Evolutionary conservation across 2,888 invertebrate species (phyloP).

Genomic region (Dromius quadrimaculatus): DNA sequence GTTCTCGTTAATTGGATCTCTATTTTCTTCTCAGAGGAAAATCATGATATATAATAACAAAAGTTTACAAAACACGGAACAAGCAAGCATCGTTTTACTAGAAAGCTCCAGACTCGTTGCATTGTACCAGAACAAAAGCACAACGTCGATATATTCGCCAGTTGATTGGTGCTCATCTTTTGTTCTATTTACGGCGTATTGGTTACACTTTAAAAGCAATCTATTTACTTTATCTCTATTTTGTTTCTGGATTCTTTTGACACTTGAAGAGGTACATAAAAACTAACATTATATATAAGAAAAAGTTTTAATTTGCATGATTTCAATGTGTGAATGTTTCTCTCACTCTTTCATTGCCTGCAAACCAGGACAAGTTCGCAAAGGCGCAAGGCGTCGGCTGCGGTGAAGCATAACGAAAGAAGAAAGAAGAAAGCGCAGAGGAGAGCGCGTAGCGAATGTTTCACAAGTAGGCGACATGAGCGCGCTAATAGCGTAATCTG

Average conservation of each 20-base stretch:
- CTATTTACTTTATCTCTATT: conserved; percentile 10
- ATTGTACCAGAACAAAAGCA: conserved; percentile 46
- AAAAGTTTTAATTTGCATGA: too few relatives aligned
- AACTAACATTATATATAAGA: too few relatives aligned
- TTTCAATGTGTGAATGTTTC: too few relatives aligned
- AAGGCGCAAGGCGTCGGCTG: conserved; percentile 47
- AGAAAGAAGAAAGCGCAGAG: conserved; percentile 57
- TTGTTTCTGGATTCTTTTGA: too few relatives aligned
- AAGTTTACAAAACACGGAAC: conserved; percentile 49
- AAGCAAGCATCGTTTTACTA: conserved; percentile 48
- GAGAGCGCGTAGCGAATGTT: conserved; percentile 15
- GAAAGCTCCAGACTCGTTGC: conserved; percentile 45
- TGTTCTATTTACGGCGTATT: conserved; percentile 64
- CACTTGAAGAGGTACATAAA: too few relatives aligned
- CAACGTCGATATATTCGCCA: conserved; percentile 36
- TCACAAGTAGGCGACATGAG: conserved; percentile 37
- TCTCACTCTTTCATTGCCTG: too few relatives aligned
- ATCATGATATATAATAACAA: conserved; percentile 51
- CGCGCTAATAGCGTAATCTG: conserved; percentile 42
- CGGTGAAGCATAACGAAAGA: conserved; percentile 54
- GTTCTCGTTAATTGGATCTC: conserved; percentile 47
- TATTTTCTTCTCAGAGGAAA: conserved; percentile 48
- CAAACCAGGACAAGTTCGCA: too few relatives aligned
- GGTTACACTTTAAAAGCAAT: conserved; percentile 60
- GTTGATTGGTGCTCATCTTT: conserved; percentile 64